Conservation (phyloP, 2,113 vertebrate species). For the Patagioenas fasciata region DNA sequence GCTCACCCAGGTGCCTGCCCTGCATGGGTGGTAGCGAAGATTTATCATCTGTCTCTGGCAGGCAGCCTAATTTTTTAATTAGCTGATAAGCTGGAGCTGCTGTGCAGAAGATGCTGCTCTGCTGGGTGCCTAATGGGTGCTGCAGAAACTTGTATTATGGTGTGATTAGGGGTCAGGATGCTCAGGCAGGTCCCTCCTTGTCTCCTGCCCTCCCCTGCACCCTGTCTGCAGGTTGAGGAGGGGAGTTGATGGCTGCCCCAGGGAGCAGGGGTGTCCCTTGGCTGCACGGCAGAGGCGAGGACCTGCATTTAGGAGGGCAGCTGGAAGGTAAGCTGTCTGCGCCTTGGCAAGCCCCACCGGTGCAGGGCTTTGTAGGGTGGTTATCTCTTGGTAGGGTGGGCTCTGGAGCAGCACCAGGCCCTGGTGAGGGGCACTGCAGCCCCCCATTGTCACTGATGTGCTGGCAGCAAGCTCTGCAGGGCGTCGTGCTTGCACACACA, state of each 20-base stretch:
- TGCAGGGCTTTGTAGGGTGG: not conserved
- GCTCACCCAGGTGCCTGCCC: not conserved
- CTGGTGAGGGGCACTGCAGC: not conserved
- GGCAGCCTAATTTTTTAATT: constrained; percentile 36
- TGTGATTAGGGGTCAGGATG: rapidly evolving
- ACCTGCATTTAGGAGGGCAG: not conserved
- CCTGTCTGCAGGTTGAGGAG: not conserved
- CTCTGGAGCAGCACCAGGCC: not conserved
- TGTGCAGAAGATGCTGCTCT: not conserved
- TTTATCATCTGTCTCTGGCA: constrained; percentile 11
- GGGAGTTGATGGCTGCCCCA: not conserved
- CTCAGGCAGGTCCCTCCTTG: rapidly evolving
- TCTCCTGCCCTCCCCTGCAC: not conserved
- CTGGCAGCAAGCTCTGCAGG: not conserved
- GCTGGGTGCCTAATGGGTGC: not conserved
- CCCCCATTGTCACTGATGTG: rapidly evolving
- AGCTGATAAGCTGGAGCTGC: not conserved
- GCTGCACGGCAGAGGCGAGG: not conserved
- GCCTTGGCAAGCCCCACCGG: not conserved
- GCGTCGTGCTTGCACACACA: not conserved
- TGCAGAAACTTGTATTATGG: not conserved
- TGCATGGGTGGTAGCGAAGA: not conserved
- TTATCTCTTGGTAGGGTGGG: not conserved
- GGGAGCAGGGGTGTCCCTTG: not conserved
- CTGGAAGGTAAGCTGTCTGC: not conserved